Evolutionary conservation across 2,797 vertebrate genomes (phyloP).

Genomic region (Perodicticus potto): DNA sequence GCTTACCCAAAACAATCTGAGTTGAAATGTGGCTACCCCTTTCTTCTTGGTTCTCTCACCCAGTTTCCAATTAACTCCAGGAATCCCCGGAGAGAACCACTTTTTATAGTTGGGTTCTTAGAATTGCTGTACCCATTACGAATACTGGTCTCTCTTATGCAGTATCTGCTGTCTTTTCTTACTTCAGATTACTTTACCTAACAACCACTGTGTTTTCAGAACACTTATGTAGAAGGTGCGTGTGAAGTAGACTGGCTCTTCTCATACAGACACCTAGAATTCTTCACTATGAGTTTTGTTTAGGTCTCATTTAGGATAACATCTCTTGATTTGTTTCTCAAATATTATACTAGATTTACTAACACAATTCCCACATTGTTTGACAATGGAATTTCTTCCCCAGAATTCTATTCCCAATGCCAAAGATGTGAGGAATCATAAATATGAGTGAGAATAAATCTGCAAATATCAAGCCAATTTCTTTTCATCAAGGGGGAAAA

Average conservation of each 20-base stretch:
- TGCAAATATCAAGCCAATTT: background rate
- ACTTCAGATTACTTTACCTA: background rate
- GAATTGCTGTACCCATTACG: background rate
- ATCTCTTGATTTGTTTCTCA: background rate
- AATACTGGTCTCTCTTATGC: background rate
- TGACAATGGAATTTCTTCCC: conserved; percentile 12
- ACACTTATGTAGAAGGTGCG: background rate
- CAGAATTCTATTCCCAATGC: background rate
- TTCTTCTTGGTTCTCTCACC: background rate
- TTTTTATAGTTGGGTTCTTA: background rate
- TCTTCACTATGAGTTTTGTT: background rate
- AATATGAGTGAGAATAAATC: background rate
- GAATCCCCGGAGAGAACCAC: background rate
- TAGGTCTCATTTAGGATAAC: background rate
- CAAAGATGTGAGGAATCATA: background rate
- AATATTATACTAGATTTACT: background rate
- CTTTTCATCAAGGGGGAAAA: background rate
- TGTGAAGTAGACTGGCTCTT: background rate
- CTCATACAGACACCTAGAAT: background rate
- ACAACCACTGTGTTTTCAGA: conserved; percentile 33
- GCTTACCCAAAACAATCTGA: background rate
- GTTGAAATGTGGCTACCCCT: background rate
- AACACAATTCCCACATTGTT: background rate
- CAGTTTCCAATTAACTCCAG: background rate
- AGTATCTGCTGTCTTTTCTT: background rate